These are phyloP conservation scores for Polyodon spathula DNA, from an alignment of 2,113 vertebrate genomes.

Conservation along the genomic window DNA sequence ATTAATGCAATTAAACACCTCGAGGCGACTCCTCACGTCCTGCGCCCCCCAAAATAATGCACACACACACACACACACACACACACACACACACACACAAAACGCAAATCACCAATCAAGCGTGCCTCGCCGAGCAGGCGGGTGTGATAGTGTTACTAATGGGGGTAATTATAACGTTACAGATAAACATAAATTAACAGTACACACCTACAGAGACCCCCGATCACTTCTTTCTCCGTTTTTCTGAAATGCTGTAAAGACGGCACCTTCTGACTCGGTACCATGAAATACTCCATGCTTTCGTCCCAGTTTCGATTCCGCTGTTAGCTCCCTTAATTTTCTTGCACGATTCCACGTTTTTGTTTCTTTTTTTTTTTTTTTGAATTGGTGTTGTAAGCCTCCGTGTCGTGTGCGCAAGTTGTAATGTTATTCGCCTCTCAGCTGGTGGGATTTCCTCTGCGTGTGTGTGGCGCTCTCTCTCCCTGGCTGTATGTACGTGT, in stretches of 20 bases:
- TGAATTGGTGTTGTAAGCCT: too few species aligned
- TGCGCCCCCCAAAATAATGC: too few species aligned
- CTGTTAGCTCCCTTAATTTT: too few species aligned
- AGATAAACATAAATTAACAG: slow-evolving; percentile 17
- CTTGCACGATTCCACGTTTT: slow-evolving; percentile 18
- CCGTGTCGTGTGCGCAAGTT: slow-evolving; percentile 45
- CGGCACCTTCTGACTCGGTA: slow-evolving; percentile 91
- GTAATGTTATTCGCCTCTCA: slow-evolving; percentile 70
- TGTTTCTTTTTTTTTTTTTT: slow-evolving; percentile 18
- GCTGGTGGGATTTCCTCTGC: slow-evolving; percentile 75
- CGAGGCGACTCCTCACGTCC: slow-evolving; percentile 15
- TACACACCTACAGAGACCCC: slow-evolving; percentile 89
- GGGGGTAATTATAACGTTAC: background rate
- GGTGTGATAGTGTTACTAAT: slow-evolving; percentile 9
- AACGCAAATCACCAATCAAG: slow-evolving; percentile 42
- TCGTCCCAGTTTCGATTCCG: slow-evolving; percentile 53
- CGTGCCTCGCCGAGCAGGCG: slow-evolving; percentile 38
- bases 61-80: slow-evolving; percentile 56
- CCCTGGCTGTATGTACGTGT: slow-evolving; percentile 54
- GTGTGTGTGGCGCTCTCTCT: slow-evolving; percentile 50
- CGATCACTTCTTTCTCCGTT: slow-evolving; percentile 95
- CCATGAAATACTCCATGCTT: slow-evolving; percentile 96
- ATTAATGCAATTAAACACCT: slow-evolving; percentile 13
- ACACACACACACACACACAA: slow-evolving; percentile 54
- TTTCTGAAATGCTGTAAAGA: slow-evolving; percentile 93